Percentiles rank a stretch among this genome's conserved stretches.
These are phyloP conservation scores for Drosophila vallismaia DNA, from an alignment of 2,888 invertebrate genomes.

Conservation along the genomic window DNA sequence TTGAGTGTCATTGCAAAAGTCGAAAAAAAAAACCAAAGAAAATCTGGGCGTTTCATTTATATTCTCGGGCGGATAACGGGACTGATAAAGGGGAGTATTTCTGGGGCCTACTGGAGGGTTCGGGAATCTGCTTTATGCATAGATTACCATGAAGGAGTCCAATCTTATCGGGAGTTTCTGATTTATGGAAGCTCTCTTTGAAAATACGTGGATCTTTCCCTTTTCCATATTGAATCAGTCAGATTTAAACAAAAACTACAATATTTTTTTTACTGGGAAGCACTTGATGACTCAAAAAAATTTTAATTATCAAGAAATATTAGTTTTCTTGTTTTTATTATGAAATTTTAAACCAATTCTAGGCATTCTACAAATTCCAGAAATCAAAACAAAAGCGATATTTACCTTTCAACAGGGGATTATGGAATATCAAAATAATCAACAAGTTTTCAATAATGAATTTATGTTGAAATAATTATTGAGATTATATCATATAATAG, in stretches of 20 bases:
- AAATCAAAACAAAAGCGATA: no score
- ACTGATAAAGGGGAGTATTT: slow-evolving; percentile 1
- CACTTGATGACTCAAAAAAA: not conserved
- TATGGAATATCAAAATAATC: no score
- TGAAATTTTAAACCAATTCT: no score
- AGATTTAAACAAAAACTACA: not conserved
- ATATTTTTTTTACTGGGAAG: not conserved
- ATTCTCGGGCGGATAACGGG: slow-evolving; percentile 24
- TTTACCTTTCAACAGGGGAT: no score
- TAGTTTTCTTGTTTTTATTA: no score
- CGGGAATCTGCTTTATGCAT: not conserved
- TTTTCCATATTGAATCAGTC: not conserved
- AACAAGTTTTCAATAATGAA: no score
- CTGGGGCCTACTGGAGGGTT: slow-evolving; percentile 10
- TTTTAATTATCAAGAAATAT: no score
- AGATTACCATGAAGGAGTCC: not conserved
- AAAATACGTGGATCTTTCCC: not conserved
- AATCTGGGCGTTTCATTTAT: slow-evolving; percentile 40
- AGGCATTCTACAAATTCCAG: no score
- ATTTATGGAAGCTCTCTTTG: not conserved
- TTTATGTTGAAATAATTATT: no score
- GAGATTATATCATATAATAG: no score
- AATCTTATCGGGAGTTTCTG: slow-evolving; percentile 15
- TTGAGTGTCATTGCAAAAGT: slow-evolving; percentile 64
- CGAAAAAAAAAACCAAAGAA: slow-evolving; percentile 43